Percentiles rank a stretch among this genome's conserved stretches.
These are phyloP conservation scores for Thaleichthys pacificus DNA, from an alignment of 2,797 vertebrate species.

Conservation along the genomic window DNA sequence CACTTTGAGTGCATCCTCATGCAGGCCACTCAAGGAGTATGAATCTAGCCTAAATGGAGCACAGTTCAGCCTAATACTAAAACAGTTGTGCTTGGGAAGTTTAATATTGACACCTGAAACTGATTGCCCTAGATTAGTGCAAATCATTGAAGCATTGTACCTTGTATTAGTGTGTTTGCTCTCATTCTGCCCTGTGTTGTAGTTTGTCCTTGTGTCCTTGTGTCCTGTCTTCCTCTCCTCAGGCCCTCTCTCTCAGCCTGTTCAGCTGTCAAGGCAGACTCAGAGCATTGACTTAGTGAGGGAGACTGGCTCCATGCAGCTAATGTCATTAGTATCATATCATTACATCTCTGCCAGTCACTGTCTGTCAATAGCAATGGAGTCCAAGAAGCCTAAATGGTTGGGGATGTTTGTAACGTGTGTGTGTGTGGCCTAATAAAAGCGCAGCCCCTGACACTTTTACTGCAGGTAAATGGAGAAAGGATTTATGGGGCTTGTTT, in stretches of 20 bases:
- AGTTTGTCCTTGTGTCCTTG: conserved; percentile 1
- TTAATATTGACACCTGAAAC: too few species aligned
- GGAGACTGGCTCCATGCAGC: conserved; percentile 53
- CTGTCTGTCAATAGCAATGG: conserved; percentile 54
- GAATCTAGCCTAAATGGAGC: too few species aligned
- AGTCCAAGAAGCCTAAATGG: conserved; percentile 4
- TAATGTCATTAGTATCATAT: conserved; percentile 56
- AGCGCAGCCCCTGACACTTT: conserved; percentile 65
- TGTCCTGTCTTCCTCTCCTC: conserved; percentile 5
- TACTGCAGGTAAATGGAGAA: conserved; percentile 70
- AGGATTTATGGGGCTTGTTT: conserved; percentile 69
- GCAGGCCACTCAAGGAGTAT: too few species aligned
- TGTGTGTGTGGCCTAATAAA: conserved; percentile 71
- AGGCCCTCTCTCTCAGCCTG: not conserved
- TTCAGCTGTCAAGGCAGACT: not conserved
- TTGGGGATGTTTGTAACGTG: conserved; percentile 15
- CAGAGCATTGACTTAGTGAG: conserved; percentile 41
- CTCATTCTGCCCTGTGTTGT: too few species aligned
- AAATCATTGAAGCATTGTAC: too few species aligned
- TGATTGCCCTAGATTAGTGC: too few species aligned
- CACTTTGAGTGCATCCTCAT: too few species aligned
- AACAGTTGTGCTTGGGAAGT: too few species aligned
- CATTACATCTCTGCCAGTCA: conserved; percentile 31
- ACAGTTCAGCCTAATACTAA: too few species aligned
- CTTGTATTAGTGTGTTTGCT: too few species aligned